Conservation (phyloP, 2,797 vertebrate genomes). For the Margarornis squamiger region DNA sequence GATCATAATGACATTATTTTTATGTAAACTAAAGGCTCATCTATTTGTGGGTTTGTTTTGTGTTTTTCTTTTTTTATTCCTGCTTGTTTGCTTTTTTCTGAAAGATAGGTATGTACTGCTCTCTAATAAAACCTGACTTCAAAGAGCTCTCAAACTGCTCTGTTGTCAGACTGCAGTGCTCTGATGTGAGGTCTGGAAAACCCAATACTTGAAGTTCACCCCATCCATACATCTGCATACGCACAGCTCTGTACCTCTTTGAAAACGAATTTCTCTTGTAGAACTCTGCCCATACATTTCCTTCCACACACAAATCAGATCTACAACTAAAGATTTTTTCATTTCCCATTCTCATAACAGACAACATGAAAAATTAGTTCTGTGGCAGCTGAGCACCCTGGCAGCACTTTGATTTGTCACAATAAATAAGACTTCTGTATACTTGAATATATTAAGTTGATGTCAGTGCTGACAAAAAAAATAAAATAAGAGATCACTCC, state of each 20-base stretch:
- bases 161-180: not conserved
- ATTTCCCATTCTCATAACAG: not conserved
- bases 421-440: not conserved
- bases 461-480: not conserved
- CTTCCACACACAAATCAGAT: not conserved
- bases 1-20: not conserved
- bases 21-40: not conserved
- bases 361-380: not conserved
- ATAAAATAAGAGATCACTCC: not conserved
- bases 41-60: not conserved
- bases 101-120: accelerated
- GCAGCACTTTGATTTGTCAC: constrained; percentile 12
- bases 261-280: not conserved
- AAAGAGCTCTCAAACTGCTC: not conserved
- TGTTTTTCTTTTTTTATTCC: not conserved
- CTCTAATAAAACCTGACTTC: not conserved
- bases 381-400: not conserved
- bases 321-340: not conserved
- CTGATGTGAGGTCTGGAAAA: not conserved
- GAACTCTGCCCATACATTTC: not conserved
- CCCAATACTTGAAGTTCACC: accelerated
- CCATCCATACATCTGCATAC: not conserved
- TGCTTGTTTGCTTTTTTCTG: not conserved
- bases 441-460: not conserved
- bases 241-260: not conserved